Percentiles rank a stretch among this genome's conserved stretches.
phyloP scores from a whole-genome alignment of 2,888 invertebrate species.

The Pycnomerus fuliginosus region DNA sequence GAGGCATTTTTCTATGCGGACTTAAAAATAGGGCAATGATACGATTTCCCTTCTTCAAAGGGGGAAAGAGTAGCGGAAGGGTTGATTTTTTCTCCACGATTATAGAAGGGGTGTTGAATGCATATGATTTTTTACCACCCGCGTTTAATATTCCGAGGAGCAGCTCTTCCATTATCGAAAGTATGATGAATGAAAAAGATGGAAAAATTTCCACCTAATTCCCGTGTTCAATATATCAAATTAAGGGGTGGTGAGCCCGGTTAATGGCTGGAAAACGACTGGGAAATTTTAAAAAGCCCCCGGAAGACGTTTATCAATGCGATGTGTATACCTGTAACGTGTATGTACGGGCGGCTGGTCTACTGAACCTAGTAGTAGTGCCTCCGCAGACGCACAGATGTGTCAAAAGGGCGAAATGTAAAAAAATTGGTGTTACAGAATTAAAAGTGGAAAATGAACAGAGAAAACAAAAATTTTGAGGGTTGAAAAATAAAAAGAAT shows the following conservation, averaged over 20 bases:
- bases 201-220: slow-evolving; percentile 14
- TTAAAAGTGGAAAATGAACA: too few relatives aligned
- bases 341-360: too few relatives aligned
- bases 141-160: slow-evolving; percentile 34
- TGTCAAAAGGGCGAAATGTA: too few relatives aligned
- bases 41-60: slow-evolving; percentile 8
- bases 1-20: slow-evolving; percentile 11
- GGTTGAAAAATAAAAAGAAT: too few relatives aligned
- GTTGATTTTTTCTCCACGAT: slow-evolving; percentile 8
- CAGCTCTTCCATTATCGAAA: slow-evolving; percentile 38
- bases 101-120: slow-evolving; percentile 16
- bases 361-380: too few relatives aligned
- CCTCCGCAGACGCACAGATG: too few relatives aligned
- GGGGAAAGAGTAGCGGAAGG: slow-evolving; percentile 4
- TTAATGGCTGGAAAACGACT: slow-evolving; percentile 19
- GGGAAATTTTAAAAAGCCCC: slow-evolving; percentile 21
- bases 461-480: too few relatives aligned
- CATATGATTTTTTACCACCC: slow-evolving; percentile 12
- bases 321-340: too few relatives aligned
- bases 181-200: slow-evolving; percentile 43
- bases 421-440: too few relatives aligned
- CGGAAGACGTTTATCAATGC: too few relatives aligned
- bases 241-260: slow-evolving; percentile 15
- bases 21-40: slow-evolving; percentile 19
- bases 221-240: slow-evolving; percentile 31